These are phyloP conservation scores for Danio choprae DNA, from an alignment of 2,797 vertebrate genomes.

Conservation along the genomic window DNA sequence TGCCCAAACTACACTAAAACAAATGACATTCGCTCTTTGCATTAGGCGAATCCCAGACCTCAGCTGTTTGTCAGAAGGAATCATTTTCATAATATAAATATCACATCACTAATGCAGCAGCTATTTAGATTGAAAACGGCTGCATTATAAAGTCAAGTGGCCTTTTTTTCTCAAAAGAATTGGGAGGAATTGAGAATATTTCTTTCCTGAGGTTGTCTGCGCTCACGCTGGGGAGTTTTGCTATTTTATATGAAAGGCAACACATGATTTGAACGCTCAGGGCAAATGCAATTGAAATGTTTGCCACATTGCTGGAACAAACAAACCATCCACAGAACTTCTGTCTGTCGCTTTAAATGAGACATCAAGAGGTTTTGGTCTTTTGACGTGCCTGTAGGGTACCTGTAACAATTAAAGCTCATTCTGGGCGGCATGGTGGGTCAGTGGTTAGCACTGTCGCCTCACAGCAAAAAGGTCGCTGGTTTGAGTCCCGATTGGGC, in stretches of 20 bases:
- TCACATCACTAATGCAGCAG: background rate
- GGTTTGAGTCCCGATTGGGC: no score
- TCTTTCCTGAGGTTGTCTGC: constrained; percentile 6
- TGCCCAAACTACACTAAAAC: constrained; percentile 6
- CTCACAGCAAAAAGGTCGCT: no score
- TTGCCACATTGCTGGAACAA: constrained; percentile 10
- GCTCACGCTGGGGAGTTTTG: constrained; percentile 5
- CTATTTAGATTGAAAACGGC: constrained; percentile 15
- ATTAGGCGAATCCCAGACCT: constrained; percentile 35
- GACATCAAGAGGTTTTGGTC: constrained; percentile 49
- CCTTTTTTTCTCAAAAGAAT: constrained; percentile 19
- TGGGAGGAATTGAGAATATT: background rate
- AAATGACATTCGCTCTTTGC: constrained; percentile 10
- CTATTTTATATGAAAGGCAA: constrained; percentile 20
- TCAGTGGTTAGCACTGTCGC: no score
- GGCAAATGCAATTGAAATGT: constrained; percentile 31
- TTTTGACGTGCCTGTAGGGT: constrained; percentile 25
- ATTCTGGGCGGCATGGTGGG: no score
- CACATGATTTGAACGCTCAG: constrained; percentile 25
- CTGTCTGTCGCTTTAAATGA: constrained; percentile 51
- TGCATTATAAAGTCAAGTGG: background rate
- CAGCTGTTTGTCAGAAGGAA: constrained; percentile 35
- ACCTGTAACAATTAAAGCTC: background rate
- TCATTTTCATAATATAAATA: constrained; percentile 23
- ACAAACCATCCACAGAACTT: constrained; percentile 48